Evolutionary conservation across 2,888 invertebrate species (phyloP).

Genomic region (Mactromeris polynyma): DNA sequence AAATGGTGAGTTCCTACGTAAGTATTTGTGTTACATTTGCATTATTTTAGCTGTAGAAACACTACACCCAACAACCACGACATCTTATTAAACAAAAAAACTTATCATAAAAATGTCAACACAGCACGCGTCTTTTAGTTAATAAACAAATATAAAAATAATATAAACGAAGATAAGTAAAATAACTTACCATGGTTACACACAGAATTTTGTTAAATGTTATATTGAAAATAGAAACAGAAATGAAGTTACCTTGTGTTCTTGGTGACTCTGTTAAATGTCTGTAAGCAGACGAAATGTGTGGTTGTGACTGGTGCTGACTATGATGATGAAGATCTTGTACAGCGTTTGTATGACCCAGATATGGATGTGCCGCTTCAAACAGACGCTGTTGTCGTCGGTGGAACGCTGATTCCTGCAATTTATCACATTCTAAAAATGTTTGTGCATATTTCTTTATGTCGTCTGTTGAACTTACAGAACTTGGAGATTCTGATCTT

Average conservation of each 20-base stretch:
- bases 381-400: conserved; percentile 75
- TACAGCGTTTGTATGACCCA: conserved; percentile 53
- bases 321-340: conserved; percentile 33
- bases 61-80: too few species aligned
- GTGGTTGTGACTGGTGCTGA: conserved; percentile 47
- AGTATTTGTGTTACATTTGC: too few species aligned
- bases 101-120: too few species aligned
- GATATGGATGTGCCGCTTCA: conserved; percentile 75
- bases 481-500: conserved; percentile 47
- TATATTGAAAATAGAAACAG: too few species aligned
- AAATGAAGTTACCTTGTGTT: conserved; percentile 19
- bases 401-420: conserved; percentile 56
- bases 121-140: too few species aligned
- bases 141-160: too few species aligned
- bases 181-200: too few species aligned
- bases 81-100: too few species aligned
- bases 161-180: too few species aligned
- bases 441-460: conserved; percentile 43
- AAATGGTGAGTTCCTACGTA: too few species aligned
- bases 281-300: conserved; percentile 54
- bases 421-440: conserved; percentile 62
- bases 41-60: too few species aligned
- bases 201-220: too few species aligned
- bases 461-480: conserved; percentile 43
- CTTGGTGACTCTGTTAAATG: conserved; percentile 57